Percentiles rank a stretch among this genome's conserved stretches.
Evolutionary conservation across 2,797 vertebrate species (phyloP).

Genomic region (Sebastolobus alascanus): DNA sequence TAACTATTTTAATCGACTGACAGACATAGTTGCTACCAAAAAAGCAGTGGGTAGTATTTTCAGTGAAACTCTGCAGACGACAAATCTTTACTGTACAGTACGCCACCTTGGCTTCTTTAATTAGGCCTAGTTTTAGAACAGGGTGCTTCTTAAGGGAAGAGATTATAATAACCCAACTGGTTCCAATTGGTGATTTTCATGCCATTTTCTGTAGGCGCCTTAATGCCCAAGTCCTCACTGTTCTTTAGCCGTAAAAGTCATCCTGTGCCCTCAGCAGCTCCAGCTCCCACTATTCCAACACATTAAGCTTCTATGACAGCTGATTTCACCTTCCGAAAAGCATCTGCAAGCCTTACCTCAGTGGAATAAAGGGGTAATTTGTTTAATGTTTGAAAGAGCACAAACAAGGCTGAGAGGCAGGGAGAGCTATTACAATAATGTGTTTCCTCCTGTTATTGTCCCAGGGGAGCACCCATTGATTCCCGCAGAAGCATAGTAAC

Average conservation of each 20-base stretch:
- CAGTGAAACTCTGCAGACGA: too few relatives aligned
- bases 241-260: background rate
- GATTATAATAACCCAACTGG: background rate
- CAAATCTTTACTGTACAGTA: background rate
- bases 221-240: background rate
- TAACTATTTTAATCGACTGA: too few relatives aligned
- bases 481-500: background rate
- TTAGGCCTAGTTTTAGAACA: background rate
- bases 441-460: slow-evolving; percentile 62
- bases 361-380: slow-evolving; percentile 64
- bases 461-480: slow-evolving; percentile 18
- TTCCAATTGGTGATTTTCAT: background rate
- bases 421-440: slow-evolving; percentile 72
- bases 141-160: background rate
- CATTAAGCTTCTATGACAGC: slow-evolving; percentile 15
- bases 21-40: too few relatives aligned
- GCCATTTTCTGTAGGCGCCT: background rate
- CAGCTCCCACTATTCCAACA: slow-evolving; percentile 10
- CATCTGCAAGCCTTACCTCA: slow-evolving; percentile 48
- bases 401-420: slow-evolving; percentile 48
- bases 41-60: too few relatives aligned
- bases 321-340: slow-evolving; percentile 54
- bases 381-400: slow-evolving; percentile 67
- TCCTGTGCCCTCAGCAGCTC: background rate
- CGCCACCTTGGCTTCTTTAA: background rate